phyloP scores from a whole-genome alignment of 1,140 invertebrate species.

The Macrostomum lignano region DNA sequence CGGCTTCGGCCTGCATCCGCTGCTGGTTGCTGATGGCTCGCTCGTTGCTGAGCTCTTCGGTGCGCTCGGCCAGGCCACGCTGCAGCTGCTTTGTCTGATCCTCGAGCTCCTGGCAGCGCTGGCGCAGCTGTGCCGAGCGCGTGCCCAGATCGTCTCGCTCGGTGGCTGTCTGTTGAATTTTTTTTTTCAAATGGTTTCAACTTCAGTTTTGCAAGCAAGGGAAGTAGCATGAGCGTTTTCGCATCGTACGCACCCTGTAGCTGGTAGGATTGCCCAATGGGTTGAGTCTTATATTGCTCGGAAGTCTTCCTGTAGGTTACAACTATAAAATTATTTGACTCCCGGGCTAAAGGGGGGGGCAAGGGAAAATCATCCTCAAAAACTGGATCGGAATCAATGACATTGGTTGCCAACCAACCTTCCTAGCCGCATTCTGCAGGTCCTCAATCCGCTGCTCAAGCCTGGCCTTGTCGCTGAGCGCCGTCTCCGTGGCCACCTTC shows the following conservation, averaged over 20 bases:
- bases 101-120: constrained; percentile 14
- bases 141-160: constrained; percentile 14
- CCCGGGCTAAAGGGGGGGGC: too few species aligned
- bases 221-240: too few species aligned
- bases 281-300: too few species aligned
- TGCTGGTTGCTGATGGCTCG: constrained; percentile 9
- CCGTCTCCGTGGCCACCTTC: constrained; percentile 26
- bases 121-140: constrained; percentile 13
- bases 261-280: too few species aligned
- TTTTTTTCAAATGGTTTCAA: too few species aligned
- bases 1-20: constrained; percentile 13
- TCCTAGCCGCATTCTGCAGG: constrained; percentile 10
- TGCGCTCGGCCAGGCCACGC: constrained; percentile 13
- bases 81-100: constrained; percentile 12
- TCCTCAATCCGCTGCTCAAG: constrained; percentile 25
- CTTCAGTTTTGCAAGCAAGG: constrained; percentile 6
- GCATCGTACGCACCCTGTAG: too few species aligned
- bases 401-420: too few species aligned
- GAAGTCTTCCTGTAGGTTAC: too few species aligned
- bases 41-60: constrained; percentile 8
- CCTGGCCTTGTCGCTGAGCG: constrained; percentile 26
- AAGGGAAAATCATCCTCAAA: too few species aligned
- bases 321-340: too few species aligned
- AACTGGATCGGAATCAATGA: too few species aligned
- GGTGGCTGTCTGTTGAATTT: constrained; percentile 14